phyloP scores from a whole-genome alignment of 2,888 invertebrate species.

The Odontomyia ornata region DNA sequence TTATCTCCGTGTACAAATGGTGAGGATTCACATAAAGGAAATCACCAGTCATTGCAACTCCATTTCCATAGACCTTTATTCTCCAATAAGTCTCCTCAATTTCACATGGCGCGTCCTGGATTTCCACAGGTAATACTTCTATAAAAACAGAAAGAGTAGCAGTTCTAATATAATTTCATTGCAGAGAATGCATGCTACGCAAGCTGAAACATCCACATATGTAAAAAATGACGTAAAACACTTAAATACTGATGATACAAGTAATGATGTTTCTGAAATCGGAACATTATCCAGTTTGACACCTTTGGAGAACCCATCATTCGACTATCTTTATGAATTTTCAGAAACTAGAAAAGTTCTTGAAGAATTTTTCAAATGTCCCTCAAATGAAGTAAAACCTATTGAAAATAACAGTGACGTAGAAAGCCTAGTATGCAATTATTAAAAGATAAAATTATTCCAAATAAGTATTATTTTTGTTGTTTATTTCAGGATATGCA shows the following conservation, averaged over 20 bases:
- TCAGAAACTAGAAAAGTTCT: conserved; percentile 90
- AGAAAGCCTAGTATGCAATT: conserved; percentile 62
- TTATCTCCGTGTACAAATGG: conserved; percentile 89
- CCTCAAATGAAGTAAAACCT: conserved; percentile 71
- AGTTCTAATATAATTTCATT: conserved; percentile 38
- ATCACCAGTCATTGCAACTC: conserved; percentile 54
- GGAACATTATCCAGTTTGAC: conserved; percentile 63
- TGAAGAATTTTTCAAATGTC: conserved; percentile 90
- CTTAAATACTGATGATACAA: conserved; percentile 63
- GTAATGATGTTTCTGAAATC: conserved; percentile 64
- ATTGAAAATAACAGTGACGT: conserved; percentile 64
- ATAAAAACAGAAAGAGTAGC: background rate
- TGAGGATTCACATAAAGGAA: conserved; percentile 63
- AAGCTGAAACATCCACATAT: conserved; percentile 58
- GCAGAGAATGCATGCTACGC: conserved; percentile 61
- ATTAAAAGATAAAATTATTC: background rate
- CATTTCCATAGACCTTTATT: conserved; percentile 66
- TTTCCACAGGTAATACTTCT: conserved; percentile 74
- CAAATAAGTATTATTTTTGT: background rate
- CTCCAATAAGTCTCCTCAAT: conserved; percentile 71
- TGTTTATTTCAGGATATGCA: conserved; percentile 51
- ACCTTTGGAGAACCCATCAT: conserved; percentile 66
- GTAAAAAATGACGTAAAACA: conserved; percentile 54
- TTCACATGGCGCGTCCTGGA: conserved; percentile 83
- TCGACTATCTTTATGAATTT: conserved; percentile 90